Conservation (phyloP, 2,888 invertebrate species). For the Lasioglossum figueresi region DNA sequence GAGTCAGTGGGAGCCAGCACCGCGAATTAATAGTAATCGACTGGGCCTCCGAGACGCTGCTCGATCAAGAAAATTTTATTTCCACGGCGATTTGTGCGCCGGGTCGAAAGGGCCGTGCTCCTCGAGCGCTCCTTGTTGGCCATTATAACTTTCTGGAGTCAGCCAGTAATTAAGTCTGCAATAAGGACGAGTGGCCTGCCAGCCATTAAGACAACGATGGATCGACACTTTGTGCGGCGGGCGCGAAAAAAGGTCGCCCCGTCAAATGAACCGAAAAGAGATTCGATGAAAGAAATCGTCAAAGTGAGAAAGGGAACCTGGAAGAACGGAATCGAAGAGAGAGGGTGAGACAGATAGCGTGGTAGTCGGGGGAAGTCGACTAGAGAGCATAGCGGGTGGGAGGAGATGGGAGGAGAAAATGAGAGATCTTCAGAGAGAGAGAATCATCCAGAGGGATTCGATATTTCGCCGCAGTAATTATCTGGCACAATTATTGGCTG, state of each 20-base stretch:
- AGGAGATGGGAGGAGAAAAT: slow-evolving; percentile 31
- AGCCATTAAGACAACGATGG: slow-evolving; percentile 82
- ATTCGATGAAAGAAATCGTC: slow-evolving; percentile 82
- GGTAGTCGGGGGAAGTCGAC: slow-evolving; percentile 16
- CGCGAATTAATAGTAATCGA: not conserved
- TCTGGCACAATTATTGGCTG: slow-evolving; percentile 79
- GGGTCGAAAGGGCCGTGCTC: slow-evolving; percentile 60
- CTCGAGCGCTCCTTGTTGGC: slow-evolving; percentile 78
- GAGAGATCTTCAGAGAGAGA: slow-evolving; percentile 29
- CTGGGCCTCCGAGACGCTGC: slow-evolving; percentile 21
- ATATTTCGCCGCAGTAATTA: slow-evolving; percentile 78
- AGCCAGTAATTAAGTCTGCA: slow-evolving; percentile 84
- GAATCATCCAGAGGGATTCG: slow-evolving; percentile 44
- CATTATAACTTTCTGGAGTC: slow-evolving; percentile 83
- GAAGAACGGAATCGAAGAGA: not conserved
- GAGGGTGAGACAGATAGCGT: slow-evolving; percentile 35
- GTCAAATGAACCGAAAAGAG: slow-evolving; percentile 82
- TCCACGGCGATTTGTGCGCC: slow-evolving; percentile 70
- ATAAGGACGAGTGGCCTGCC: slow-evolving; percentile 82
- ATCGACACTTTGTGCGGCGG: slow-evolving; percentile 82
- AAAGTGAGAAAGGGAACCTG: slow-evolving; percentile 70
- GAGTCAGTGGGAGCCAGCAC: not conserved
- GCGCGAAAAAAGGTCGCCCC: slow-evolving; percentile 78
- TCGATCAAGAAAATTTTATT: slow-evolving; percentile 68
- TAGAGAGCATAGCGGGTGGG: not conserved